Base-by-base conservation (phyloP, 2,113 vertebrate genomes). In the Triplophysa siluroides region DNA sequence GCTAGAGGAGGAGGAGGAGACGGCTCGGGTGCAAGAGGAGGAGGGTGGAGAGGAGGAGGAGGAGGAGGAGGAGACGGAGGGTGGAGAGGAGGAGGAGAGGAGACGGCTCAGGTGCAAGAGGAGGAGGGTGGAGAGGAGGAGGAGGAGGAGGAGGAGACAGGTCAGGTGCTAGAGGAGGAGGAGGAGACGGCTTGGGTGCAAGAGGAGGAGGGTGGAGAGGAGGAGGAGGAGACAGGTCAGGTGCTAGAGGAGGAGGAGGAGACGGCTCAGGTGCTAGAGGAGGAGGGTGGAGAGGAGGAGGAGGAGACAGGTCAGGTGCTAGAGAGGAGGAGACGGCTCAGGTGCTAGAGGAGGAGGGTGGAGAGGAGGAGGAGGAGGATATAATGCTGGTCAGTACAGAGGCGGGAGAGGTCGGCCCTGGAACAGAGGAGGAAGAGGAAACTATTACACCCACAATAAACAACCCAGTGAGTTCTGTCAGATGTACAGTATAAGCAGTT, bases 301-400 rank as follows among this genome's bases (percentile, higher is more conserved):
- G 68, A 9, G 88, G 89, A 78, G 85, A 81, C 65, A 91, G 91
- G 87, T 88, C 87, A 6, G 88, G 91, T 16, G 87, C 92, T 9
- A 90, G 90, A 76, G 81, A 47, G 26, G 79, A 19, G n/a, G n/a
- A n/a, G n/a, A n/a, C n/a, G n/a, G n/a, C n/a, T n/a, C n/a, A n/a
- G n/a, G n/a, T n/a, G n/a, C n/a, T n/a, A n/a, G n/a, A n/a, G 66
- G 78, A 75, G 89, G 82, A 21, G 70, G 80, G 67, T 90, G 41
- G 76, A 90, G 81, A 43, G 56, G 24, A 24, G 81, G 84, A 29
- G 73, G 88, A 2, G 64, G 83, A 19, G 62, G 88, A 7, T 65
- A 86, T 47, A 77, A 75, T 41, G 41, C 79, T 21, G 74, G 87
- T 0, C 2, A 78, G 12, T 50, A 29, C 78, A 68, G 78, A 26